Evolutionary conservation across 1,140 invertebrate species (phyloP), one percentile per base, ranked within the genome.

Genomic region (Nephotettix cincticeps): DNA sequence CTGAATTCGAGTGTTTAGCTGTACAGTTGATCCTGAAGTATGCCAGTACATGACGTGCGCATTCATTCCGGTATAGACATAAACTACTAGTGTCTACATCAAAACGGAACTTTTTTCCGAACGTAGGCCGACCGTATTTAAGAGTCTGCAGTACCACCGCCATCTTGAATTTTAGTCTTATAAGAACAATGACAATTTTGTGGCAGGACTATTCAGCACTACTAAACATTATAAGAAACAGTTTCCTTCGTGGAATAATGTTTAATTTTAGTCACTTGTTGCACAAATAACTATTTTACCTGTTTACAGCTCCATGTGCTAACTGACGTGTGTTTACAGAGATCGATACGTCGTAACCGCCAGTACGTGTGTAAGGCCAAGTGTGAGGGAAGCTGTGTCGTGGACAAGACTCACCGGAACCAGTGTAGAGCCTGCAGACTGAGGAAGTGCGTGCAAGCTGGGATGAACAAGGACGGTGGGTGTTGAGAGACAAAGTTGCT

Each of bases 401-500:
- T 99, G 1, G 97, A 99, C 81, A 99, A 99, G 81, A 96, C 95
- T 0, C 95, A 98, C 78, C 84, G 96, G 14, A 99, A 99, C 83
- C 97, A 99, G 78, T 99, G 97, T 78, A 85, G 97, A 23, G 93
- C 97, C 1, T 99, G 97, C 78, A 83, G 97, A 19, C 86, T 99
- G 4, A 88, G 91, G 47, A 98, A 98, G 81, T 99, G 97, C 80
- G 88, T 99, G 65, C 90, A 95, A 73, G 94, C 91, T 21, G 95
- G 95, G 67, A 99, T 99, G 97, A 99, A 99, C 82, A 97, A 95
- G 86, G 96, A 99, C 81, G 95, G 95, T 97, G 83, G 89, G 88
- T 23, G 21, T 23, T 43, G n/a, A 36, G 32, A 36, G 32, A 36
- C 32, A 36, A 4, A 14, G 4, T 36, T 36, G 14, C 32, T 36